Conservation (phyloP, 2,113 vertebrate species). For the Megatriorchis doriae region DNA sequence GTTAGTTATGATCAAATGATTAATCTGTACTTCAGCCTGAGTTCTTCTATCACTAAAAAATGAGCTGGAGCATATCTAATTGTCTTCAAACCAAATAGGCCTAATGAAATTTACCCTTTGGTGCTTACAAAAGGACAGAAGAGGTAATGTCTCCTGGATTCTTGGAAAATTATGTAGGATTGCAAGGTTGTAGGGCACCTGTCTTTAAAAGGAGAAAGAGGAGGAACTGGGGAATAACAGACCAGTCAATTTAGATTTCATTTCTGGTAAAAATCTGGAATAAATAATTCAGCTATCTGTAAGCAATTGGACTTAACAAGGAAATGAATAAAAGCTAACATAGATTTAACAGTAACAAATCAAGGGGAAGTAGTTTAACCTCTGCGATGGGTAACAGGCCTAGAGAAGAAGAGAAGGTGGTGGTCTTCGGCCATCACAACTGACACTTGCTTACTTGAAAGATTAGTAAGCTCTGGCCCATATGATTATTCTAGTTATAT, state of each 20-base stretch:
- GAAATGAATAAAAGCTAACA: not conserved
- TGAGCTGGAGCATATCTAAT: not conserved
- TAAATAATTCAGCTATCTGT: not conserved
- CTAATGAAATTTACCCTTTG: not conserved
- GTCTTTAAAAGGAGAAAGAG: not conserved
- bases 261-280: not conserved
- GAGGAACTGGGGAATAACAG: not conserved
- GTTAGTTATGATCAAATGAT: not conserved
- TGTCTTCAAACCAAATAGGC: not conserved
- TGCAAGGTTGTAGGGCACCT: not conserved
- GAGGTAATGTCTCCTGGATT: not conserved
- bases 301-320: not conserved
- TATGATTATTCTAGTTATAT: not conserved
- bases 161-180: not conserved
- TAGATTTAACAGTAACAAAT: not conserved
- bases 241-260: not conserved
- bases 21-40: not conserved
- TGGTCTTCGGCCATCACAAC: not conserved
- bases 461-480: not conserved
- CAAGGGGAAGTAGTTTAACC: not conserved
- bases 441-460: not conserved
- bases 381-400: not conserved
- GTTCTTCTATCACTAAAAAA: not conserved
- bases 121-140: not conserved
- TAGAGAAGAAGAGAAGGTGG: not conserved